Conservation (phyloP, 2,888 invertebrate genomes). For the Oegoconia quadripuncta region DNA sequence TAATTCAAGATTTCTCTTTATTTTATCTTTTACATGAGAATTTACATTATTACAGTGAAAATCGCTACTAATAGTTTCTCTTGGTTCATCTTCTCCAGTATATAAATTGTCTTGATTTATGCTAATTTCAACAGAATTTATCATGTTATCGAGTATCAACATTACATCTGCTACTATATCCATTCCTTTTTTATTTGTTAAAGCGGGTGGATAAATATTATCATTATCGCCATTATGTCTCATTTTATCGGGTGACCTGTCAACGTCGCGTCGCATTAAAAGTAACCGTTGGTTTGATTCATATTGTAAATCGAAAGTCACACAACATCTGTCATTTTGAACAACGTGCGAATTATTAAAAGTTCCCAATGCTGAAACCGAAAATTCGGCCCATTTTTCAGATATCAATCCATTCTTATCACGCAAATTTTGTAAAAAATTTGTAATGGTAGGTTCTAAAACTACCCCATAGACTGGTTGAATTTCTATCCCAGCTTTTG, state of each 20-base stretch:
- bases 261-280: conserved; percentile 61
- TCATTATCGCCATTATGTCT: neutral
- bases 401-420: conserved; percentile 59
- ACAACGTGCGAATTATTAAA: conserved; percentile 31
- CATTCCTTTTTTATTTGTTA: neutral
- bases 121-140: conserved; percentile 81
- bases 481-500: conserved; percentile 70
- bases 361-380: conserved; percentile 69
- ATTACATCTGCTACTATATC: conserved; percentile 35
- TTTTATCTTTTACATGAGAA: conserved; percentile 45
- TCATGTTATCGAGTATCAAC: conserved; percentile 71
- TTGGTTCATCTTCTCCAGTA: conserved; percentile 41
- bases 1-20: conserved; percentile 72
- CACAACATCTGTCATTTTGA: conserved; percentile 40
- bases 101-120: conserved; percentile 76
- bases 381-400: conserved; percentile 75
- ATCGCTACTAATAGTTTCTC: conserved; percentile 35
- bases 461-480: conserved; percentile 64
- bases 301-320: conserved; percentile 80
- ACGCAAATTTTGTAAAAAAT: conserved; percentile 57
- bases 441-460: conserved; percentile 59
- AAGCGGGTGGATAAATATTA: neutral
- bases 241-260: conserved; percentile 3
- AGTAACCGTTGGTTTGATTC: conserved; percentile 77
- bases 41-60: conserved; percentile 19